Base-by-base conservation (phyloP, 2,113 vertebrate species). In the Turnix velox region DNA sequence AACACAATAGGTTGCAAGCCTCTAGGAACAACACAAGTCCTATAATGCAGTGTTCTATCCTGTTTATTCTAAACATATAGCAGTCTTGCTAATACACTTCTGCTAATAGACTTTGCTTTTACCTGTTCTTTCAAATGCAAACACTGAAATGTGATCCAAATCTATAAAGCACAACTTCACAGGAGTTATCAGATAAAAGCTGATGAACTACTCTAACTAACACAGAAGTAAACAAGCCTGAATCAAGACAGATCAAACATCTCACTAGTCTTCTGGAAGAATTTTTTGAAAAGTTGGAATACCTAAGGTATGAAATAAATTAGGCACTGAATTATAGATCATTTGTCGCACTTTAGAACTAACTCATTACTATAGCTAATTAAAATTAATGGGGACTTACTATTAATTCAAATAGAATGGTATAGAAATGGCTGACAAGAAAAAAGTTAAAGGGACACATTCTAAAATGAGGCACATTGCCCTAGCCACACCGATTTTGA, bases 241-340 rank as follows among this genome's bases (percentile, higher is more conserved):
- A 93, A 92, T 96, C 79, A 92, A 97, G 93, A 94, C 66, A 96
- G 92, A 96, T 90, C 83, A 92, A 96, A 96, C 35, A 5, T 65
- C 52, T 91, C 73, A 30, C 93, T 92, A 68, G 28, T 87, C 88
- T 96, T 86, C 45, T 58, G 71, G 86, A 83, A 86, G 31, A 7
- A 74, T 90, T 88, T 94, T 77, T 62, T 9, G 58, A 84, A 79
- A 65, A 91, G 49, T 92, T 79, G 5, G 94, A 96, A 92, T 30
- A 92, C 31, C 24, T 45, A 87, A 75, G 54, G 63, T 66, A 91
- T 58, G 42, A 87, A 27, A 94, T 61, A 92, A 77, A 92, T 79
- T 58, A 88, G 40, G 89, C 19, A 35, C 5, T 75, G 63, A 81
- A 86, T 87, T 91, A 94, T 79, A 79, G 66, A 93, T 74, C 2